A percentile compares a stretch with the other conserved stretches of the same genome.
These are phyloP conservation scores for Dynastes grantii DNA, from an alignment of 2,888 invertebrate genomes.

Conservation along the genomic window DNA sequence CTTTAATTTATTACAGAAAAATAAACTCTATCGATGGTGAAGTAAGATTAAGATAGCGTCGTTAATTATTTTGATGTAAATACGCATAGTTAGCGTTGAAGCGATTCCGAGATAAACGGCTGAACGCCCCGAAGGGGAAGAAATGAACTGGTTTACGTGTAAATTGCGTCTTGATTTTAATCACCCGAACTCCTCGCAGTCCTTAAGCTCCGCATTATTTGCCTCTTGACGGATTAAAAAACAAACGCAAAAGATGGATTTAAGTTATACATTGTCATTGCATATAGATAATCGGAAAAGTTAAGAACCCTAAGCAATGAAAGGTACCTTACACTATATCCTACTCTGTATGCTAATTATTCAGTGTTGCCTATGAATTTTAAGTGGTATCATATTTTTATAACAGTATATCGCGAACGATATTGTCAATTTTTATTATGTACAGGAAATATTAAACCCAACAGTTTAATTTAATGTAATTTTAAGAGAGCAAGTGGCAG, in stretches of 20 bases:
- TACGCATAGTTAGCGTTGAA: slow-evolving; percentile 18
- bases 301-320: no score
- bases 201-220: neutral
- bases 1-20: slow-evolving; percentile 31
- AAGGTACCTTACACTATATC: no score
- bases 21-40: slow-evolving; percentile 25
- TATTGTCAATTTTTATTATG: slow-evolving; percentile 4
- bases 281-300: no score
- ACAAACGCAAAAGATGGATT: neutral
- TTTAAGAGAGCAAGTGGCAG: slow-evolving; percentile 6
- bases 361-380: no score
- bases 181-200: neutral
- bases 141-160: slow-evolving; percentile 19
- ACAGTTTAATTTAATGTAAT: slow-evolving; percentile 9
- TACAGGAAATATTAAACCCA: neutral
- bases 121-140: slow-evolving; percentile 1
- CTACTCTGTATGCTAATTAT: no score
- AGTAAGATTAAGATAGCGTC: slow-evolving; percentile 28
- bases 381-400: no score
- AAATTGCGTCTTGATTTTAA: slow-evolving; percentile 8
- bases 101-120: slow-evolving; percentile 28
- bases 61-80: slow-evolving; percentile 39
- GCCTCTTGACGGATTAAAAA: neutral
- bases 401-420: no score
- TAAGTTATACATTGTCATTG: no score